Conservation (phyloP, 2,888 invertebrate genomes). For the Drosophila picticornis region DNA sequence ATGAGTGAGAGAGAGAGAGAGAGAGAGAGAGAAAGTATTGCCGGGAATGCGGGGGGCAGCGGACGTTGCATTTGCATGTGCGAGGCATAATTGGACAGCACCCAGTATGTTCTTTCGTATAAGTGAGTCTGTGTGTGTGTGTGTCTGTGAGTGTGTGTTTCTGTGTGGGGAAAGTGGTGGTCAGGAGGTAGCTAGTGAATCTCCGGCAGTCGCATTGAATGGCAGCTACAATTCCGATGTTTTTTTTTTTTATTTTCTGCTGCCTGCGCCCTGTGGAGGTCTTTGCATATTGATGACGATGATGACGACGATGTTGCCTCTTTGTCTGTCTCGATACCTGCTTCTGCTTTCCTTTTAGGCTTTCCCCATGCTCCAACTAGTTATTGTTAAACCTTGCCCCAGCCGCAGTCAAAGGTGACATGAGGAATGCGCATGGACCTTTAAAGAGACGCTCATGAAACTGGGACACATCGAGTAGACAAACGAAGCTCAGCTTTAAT, state of each 20-base stretch:
- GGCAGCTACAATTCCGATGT: conserved; percentile 63
- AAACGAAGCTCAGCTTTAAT: conserved; percentile 40
- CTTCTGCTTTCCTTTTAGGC: conserved; percentile 18
- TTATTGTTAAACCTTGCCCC: conserved; percentile 50
- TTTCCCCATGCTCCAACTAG: conserved; percentile 15
- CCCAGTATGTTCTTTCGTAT: conserved; percentile 48
- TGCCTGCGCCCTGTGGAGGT: conserved; percentile 38
- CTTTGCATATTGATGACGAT: conserved; percentile 78
- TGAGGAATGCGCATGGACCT: conserved; percentile 47
- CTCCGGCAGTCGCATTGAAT: conserved; percentile 60
- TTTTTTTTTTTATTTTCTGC: conserved; percentile 1
- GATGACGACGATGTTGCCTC: conserved; percentile 62
- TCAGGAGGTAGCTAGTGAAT: conserved; percentile 15
- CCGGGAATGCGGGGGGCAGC: background rate
- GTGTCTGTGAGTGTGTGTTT: conserved; percentile 4
- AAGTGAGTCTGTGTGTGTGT: conserved; percentile 12
- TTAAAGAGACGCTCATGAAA: conserved; percentile 57
- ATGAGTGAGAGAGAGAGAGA: background rate
- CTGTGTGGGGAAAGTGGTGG: background rate
- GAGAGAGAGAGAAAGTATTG: background rate
- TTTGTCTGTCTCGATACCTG: conserved; percentile 21
- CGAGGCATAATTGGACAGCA: conserved; percentile 78
- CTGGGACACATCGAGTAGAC: conserved; percentile 58
- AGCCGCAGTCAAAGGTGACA: conserved; percentile 47
- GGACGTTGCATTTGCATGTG: conserved; percentile 79